Conservation (phyloP, 1,140 invertebrate genomes). For the Drosophila tani region DNA sequence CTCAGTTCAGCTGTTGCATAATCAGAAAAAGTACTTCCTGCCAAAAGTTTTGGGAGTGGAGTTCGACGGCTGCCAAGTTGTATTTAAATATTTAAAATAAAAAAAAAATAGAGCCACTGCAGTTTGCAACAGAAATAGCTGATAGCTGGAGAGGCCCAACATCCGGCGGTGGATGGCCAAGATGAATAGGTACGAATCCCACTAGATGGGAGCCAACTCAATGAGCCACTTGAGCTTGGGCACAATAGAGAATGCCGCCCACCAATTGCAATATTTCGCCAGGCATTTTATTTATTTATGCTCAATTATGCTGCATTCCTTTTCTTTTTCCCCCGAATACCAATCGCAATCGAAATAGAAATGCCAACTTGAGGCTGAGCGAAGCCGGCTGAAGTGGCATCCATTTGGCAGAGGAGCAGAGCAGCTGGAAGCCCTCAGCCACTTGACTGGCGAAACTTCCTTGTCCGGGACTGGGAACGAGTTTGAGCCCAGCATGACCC, state of each 20-base stretch:
- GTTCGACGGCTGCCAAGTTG: conserved; percentile 33
- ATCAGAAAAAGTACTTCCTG: conserved; percentile 30
- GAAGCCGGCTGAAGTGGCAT: conserved; percentile 52
- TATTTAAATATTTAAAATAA: conserved; percentile 40
- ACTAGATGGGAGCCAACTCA: conserved; percentile 32
- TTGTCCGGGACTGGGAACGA: conserved; percentile 52
- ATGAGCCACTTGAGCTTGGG: conserved; percentile 56
- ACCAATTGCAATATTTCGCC: conserved; percentile 58
- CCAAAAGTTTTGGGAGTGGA: conserved; percentile 32
- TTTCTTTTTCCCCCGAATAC: background rate
- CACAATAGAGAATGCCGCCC: conserved; percentile 28
- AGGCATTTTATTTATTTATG: conserved; percentile 61
- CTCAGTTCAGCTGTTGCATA: conserved; percentile 9
- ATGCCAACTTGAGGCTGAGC: conserved; percentile 29
- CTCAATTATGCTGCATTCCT: conserved; percentile 61
- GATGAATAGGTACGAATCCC: conserved; percentile 8
- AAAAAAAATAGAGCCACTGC: conserved; percentile 10
- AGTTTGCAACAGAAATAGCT: conserved; percentile 53
- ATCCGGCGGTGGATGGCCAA: conserved; percentile 35
- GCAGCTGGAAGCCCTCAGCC: conserved; percentile 64
- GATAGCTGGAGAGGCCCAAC: conserved; percentile 40
- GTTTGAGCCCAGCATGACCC: conserved; percentile 68
- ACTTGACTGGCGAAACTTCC: conserved; percentile 51
- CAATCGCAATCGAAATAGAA: conserved; percentile 46
- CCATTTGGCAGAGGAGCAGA: conserved; percentile 35